These are phyloP conservation scores for Proteles cristata DNA, from an alignment of 2,113 vertebrate species.

Conservation along the genomic window DNA sequence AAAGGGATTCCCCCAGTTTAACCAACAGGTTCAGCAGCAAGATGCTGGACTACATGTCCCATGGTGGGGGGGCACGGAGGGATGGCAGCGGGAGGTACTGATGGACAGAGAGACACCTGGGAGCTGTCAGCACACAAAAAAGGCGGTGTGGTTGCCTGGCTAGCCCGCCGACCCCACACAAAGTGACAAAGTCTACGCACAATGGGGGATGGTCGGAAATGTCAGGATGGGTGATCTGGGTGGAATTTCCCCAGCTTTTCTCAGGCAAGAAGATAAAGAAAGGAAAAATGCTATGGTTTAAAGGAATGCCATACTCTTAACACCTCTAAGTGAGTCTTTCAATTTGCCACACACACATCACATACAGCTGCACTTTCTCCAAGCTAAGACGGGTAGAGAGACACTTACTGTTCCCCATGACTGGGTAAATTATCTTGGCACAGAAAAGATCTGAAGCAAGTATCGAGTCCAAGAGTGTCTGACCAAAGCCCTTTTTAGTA, in stretches of 20 bases:
- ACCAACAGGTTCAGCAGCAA: constrained; percentile 47
- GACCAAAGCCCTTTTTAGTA: constrained; percentile 34
- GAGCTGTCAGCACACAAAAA: neutral
- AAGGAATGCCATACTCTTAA: neutral
- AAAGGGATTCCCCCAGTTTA: constrained; percentile 18
- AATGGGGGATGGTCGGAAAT: neutral
- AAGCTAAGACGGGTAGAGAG: neutral
- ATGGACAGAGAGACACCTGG: neutral
- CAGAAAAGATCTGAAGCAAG: neutral
- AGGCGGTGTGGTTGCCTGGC: neutral
- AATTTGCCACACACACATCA: neutral
- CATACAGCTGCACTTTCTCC: neutral
- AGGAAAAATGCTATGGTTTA: constrained; percentile 14
- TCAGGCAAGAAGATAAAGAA: neutral
- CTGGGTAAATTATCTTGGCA: constrained; percentile 35
- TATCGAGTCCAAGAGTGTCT: neutral
- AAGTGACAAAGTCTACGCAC: neutral
- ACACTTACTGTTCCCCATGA: neutral
- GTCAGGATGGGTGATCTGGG: neutral
- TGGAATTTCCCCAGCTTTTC: neutral
- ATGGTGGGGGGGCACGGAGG: neutral
- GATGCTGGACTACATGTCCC: neutral
- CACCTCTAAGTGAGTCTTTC: neutral
- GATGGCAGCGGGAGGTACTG: rapidly evolving
- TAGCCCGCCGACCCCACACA: rapidly evolving